These are phyloP conservation scores for Macroglossus sobrinus DNA, from an alignment of 2,113 vertebrate genomes.

Conservation along the genomic window DNA sequence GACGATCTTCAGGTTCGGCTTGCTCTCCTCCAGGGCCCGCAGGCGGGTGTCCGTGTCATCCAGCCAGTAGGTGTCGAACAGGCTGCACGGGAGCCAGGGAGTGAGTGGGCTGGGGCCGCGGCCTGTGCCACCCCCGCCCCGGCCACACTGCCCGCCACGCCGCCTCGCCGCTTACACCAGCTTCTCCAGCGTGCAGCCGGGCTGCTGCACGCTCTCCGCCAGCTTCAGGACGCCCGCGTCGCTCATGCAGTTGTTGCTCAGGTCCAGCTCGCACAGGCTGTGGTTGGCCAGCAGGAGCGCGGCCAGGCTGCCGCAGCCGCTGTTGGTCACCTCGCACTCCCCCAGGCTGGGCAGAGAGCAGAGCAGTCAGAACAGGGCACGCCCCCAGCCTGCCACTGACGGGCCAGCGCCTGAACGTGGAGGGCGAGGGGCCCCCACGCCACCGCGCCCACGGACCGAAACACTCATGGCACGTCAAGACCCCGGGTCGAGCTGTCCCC, in stretches of 20 bases:
- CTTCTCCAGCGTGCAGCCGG: slow-evolving; percentile 57
- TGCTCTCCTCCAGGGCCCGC: slow-evolving; percentile 72
- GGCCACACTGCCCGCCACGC: rapidly evolving
- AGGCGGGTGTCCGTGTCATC: slow-evolving; percentile 68
- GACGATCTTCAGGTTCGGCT: slow-evolving; percentile 76
- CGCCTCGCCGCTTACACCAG: background rate
- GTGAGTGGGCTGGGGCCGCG: background rate
- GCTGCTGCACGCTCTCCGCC: slow-evolving; percentile 63
- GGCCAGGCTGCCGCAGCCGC: slow-evolving; percentile 70
- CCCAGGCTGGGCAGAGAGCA: slow-evolving; percentile 72
- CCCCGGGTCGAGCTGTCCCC: rapidly evolving
- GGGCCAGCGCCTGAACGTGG: no score
- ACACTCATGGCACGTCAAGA: rapidly evolving
- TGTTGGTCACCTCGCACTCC: slow-evolving; percentile 70
- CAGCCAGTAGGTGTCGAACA: slow-evolving; percentile 80
- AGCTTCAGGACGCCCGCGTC: slow-evolving; percentile 75
- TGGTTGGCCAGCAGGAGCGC: slow-evolving; percentile 46
- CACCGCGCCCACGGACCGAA: rapidly evolving
- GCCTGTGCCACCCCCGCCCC: rapidly evolving
- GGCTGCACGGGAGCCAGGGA: slow-evolving; percentile 35
- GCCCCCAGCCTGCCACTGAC: background rate
- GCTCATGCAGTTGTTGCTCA: slow-evolving; percentile 80
- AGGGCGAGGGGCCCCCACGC: no score
- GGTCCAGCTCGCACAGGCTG: slow-evolving; percentile 79
- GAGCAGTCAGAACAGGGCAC: background rate